Percentiles rank a stretch among this genome's conserved stretches.
Conservation (phyloP, 1,140 invertebrate species). For the Papilio aristodemus region DNA sequence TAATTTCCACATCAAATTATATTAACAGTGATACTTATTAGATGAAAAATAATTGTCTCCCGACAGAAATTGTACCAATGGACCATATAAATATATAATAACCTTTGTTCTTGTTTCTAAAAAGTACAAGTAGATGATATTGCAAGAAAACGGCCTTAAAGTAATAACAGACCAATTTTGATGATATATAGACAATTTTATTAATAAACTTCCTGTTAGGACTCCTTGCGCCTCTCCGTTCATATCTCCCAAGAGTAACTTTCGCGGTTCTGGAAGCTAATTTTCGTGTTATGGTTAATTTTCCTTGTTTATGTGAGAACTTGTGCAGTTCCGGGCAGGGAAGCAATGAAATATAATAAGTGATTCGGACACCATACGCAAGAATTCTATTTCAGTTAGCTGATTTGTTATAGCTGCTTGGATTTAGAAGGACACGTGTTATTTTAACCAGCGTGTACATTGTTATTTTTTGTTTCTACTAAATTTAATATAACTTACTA, state of each 20-base stretch:
- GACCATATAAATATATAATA: too few species aligned
- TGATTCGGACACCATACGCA: constrained; percentile 26
- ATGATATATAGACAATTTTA: constrained; percentile 40
- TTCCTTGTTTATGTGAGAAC: constrained; percentile 43
- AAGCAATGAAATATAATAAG: constrained; percentile 34
- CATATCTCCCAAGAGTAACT: constrained; percentile 40
- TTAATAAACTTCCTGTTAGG: constrained; percentile 42
- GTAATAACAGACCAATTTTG: constrained; percentile 35
- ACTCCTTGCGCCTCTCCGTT: constrained; percentile 37
- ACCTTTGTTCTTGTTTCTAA: too few species aligned
- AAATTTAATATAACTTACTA: too few species aligned
- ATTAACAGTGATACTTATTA: too few species aligned
- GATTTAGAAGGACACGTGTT: too few species aligned
- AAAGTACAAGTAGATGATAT: neutral
- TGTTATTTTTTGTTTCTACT: too few species aligned
- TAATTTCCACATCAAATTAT: neutral
- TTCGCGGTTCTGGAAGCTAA: constrained; percentile 42
- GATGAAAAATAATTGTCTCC: too few species aligned
- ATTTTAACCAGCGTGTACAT: too few species aligned
- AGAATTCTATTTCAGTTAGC: constrained; percentile 21
- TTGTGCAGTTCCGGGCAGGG: constrained; percentile 37
- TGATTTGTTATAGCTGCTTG: constrained; percentile 8
- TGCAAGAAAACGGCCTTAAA: constrained; percentile 5
- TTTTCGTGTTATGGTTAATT: constrained; percentile 54
- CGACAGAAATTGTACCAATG: too few species aligned